phyloP scores from a whole-genome alignment of 2,888 invertebrate genomes.

The Eupelmus urozonus region DNA sequence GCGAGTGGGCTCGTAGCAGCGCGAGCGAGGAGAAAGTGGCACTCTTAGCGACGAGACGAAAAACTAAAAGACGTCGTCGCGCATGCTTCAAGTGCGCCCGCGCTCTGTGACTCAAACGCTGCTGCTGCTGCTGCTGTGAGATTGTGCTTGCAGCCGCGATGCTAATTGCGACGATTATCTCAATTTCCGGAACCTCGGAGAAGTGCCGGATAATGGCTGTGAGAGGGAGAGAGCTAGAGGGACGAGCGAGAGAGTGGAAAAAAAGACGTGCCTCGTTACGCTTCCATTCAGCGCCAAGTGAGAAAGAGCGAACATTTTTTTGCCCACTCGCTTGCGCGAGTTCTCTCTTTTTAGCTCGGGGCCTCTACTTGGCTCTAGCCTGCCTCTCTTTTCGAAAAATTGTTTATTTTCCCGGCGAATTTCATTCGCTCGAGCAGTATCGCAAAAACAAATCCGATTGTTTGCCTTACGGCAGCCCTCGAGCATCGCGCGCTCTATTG shows the following conservation, averaged over 20 bases:
- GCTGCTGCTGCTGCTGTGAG: slow-evolving; percentile 48
- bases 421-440: neutral
- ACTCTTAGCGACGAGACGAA: neutral
- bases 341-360: neutral
- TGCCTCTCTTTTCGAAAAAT: neutral
- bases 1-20: neutral
- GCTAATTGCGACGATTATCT: slow-evolving; percentile 60
- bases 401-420: slow-evolving; percentile 8
- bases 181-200: slow-evolving; percentile 56
- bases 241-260: neutral
- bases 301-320: slow-evolving; percentile 8
- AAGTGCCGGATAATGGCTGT: slow-evolving; percentile 52
- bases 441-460: slow-evolving; percentile 2
- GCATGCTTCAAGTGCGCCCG: slow-evolving; percentile 1
- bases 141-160: slow-evolving; percentile 53
- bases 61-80: slow-evolving; percentile 32
- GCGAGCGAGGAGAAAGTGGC: neutral
- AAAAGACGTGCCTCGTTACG: slow-evolving; percentile 38
- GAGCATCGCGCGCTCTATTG: neutral
- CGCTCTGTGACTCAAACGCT: slow-evolving; percentile 35
- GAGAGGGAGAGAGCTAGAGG: neutral
- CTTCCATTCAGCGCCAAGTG: slow-evolving; percentile 31
- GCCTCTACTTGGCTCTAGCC: too few relatives aligned
- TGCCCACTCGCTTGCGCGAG: neutral
- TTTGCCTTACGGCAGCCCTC: neutral